Evolutionary conservation across 2,888 invertebrate species (phyloP), one percentile per base, ranked within the genome.

Genomic region (Harpalus rufipes): DNA sequence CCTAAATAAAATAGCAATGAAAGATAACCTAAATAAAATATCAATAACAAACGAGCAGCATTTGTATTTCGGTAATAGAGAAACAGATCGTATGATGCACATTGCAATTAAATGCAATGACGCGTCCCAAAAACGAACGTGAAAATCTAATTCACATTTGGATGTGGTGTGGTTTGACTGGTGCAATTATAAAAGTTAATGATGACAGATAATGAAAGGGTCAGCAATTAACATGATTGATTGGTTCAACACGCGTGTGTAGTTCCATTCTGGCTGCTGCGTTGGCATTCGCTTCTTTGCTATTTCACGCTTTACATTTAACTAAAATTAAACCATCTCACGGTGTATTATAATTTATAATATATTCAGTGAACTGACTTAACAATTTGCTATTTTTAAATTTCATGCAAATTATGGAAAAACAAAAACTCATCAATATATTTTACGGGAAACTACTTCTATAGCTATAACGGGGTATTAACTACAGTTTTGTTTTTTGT

Each of bases 71-170:
- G 51, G 44, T 74, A 74, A 41, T 74, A 74, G 44, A 74, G 44
- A 41, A 68, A 44, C 72, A 41, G 51, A 74, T 44, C 41, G 41
- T 51, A 51, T 74, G 72, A 74, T 74, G 44, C 72, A 18, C 72
- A 18, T 44, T 74, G 72, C 72, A 74, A 74, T 74, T 74, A 44
- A 44, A 74, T 44, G 72, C 72, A 74, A 44, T 41, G 72, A 74
- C 44, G 72, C 44, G 44, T 44, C 18, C 58, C 78, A 56, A 58
- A 78, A 78, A 78, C 78, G 78, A 78, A 78, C 56, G 59, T 78
- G 78, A 78, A 78, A 78, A 78, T 78, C 78, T 78, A 78, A 78
- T 78, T 78, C 78, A 59, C 78, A 78, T 78, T 58, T 78, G 78
- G 32, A 59, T 58, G 78, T 78, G 78, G 78, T 14, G 58, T 58